Evolutionary conservation across 2,888 invertebrate genomes (phyloP).

Genomic region (Drosophila nr. perissopoda): DNA sequence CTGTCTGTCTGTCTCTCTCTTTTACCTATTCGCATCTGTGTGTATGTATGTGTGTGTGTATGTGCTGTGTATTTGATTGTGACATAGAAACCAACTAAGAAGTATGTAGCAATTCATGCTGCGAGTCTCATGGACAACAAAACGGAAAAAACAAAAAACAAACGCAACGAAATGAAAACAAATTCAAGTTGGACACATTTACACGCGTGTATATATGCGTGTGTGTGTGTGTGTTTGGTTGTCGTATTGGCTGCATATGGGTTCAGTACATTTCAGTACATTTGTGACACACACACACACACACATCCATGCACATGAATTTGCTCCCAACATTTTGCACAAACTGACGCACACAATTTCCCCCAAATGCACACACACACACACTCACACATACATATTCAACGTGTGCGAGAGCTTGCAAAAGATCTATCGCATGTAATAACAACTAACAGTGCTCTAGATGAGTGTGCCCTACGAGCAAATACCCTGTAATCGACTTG

Average conservation of each 20-base stretch:
- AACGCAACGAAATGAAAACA: slow-evolving; percentile 57
- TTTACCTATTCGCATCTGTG: slow-evolving; percentile 60
- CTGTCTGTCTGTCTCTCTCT: slow-evolving; percentile 30
- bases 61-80: slow-evolving; percentile 63
- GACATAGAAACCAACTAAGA: slow-evolving; percentile 81
- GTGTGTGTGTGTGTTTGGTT: slow-evolving; percentile 13
- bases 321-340: slow-evolving; percentile 48
- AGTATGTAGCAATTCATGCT: slow-evolving; percentile 77
- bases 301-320: neutral
- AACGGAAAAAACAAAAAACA: slow-evolving; percentile 10
- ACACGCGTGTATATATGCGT: slow-evolving; percentile 8
- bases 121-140: slow-evolving; percentile 62
- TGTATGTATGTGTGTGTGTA: slow-evolving; percentile 13
- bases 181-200: slow-evolving; percentile 58
- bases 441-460: slow-evolving; percentile 1
- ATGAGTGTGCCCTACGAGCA: neutral
- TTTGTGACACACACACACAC: slow-evolving; percentile 34
- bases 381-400: slow-evolving; percentile 8
- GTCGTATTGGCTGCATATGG: slow-evolving; percentile 56
- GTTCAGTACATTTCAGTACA: slow-evolving; percentile 65
- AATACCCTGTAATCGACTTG: neutral
- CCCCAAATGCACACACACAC: slow-evolving; percentile 41
- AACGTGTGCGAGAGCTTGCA: slow-evolving; percentile 44
- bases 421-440: slow-evolving; percentile 61
- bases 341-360: slow-evolving; percentile 51